These are phyloP conservation scores for Teleogryllus oceanicus DNA, from an alignment of 2,888 invertebrate genomes.

Conservation along the genomic window DNA sequence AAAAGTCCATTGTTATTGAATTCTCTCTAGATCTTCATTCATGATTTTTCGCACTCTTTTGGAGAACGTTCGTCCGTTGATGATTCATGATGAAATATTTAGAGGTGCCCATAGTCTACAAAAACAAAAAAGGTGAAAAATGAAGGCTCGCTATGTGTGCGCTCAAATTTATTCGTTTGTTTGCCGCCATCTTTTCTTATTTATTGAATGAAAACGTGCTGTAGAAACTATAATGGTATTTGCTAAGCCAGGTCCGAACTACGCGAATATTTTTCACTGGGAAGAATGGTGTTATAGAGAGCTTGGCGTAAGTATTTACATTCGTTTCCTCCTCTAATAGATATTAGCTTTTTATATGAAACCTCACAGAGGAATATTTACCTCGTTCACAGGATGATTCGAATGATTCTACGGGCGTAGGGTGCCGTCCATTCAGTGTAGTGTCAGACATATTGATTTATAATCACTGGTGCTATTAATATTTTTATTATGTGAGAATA, in stretches of 20 bases:
- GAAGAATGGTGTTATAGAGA: constrained; percentile 5
- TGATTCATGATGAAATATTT: no score
- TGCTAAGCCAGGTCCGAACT: background rate
- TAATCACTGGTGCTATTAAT: no score
- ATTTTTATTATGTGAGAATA: background rate
- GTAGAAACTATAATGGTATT: constrained; percentile 7
- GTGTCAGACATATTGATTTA: background rate
- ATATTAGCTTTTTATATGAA: background rate
- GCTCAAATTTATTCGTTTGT: background rate
- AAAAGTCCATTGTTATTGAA: no score
- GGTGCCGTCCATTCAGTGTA: background rate
- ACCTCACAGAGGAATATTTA: no score
- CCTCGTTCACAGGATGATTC: background rate
- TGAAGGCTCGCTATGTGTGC: background rate
- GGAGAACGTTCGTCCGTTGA: no score
- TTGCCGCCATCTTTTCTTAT: background rate
- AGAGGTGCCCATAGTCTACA: no score
- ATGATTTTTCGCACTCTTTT: no score
- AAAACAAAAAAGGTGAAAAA: no score
- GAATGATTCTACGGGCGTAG: background rate
- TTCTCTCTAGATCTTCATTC: no score
- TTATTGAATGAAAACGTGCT: background rate
- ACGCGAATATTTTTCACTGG: background rate
- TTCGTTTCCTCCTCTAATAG: background rate
- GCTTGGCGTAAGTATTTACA: background rate